A percentile compares a stretch with the other conserved stretches of the same genome.
Conservation (phyloP, 2,888 invertebrate species). For the Heliconius aoede region DNA sequence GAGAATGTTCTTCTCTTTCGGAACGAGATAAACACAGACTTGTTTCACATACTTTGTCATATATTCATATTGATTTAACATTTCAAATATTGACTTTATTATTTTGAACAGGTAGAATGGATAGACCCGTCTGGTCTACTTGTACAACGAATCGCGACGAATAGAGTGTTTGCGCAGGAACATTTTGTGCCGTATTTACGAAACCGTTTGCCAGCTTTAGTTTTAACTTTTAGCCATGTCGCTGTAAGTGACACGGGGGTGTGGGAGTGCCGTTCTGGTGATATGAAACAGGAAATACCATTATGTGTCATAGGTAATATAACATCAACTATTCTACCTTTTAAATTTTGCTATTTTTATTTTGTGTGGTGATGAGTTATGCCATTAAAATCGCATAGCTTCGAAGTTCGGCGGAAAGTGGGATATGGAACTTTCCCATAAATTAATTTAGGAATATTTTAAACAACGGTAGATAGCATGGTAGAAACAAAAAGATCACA, state of each 20-base stretch:
- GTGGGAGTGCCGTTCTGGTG: constrained; percentile 66
- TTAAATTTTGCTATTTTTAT: no score
- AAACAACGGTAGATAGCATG: no score
- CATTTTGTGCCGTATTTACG: constrained; percentile 56
- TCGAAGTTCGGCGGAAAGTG: no score
- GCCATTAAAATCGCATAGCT: no score
- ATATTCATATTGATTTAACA: no score
- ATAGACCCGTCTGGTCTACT: constrained; percentile 59
- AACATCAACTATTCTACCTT: neutral
- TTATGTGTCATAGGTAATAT: constrained; percentile 72
- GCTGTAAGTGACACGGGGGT: constrained; percentile 63
- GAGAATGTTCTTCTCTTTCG: no score
- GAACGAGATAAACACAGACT: no score
- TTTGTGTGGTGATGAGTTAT: no score
- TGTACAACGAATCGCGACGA: constrained; percentile 56
- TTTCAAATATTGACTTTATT: neutral
- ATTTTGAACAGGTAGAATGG: constrained; percentile 67
- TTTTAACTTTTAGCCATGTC: constrained; percentile 58
- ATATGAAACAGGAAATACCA: constrained; percentile 52
- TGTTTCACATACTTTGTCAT: no score
- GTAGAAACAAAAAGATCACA: no score
- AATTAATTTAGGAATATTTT: no score
- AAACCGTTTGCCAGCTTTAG: constrained; percentile 55
- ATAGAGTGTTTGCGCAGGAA: constrained; percentile 64
- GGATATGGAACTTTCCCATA: no score